phyloP scores from a whole-genome alignment of 2,113 vertebrate genomes.

The Leucosticte australis region DNA sequence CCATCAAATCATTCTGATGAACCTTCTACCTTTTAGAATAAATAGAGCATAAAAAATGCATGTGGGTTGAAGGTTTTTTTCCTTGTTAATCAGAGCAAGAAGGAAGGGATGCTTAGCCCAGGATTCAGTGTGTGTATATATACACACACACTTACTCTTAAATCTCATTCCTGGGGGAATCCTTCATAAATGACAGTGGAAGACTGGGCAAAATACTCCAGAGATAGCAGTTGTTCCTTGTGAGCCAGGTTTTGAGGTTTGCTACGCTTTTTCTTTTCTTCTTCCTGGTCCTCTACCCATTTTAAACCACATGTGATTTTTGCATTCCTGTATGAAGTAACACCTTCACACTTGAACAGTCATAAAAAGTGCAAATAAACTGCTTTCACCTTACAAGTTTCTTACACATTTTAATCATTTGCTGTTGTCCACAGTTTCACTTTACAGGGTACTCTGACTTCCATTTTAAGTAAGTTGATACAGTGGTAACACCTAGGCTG shows the following conservation, averaged over 20 bases:
- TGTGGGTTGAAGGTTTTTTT: neutral
- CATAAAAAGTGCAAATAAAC: neutral
- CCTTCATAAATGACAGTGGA: neutral
- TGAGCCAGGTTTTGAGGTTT: neutral
- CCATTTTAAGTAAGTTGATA: neutral
- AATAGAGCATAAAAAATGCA: neutral
- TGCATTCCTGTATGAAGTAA: neutral
- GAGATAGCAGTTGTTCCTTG: neutral
- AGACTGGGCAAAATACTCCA: neutral
- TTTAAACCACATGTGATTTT: neutral
- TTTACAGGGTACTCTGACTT: neutral
- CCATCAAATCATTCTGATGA: neutral
- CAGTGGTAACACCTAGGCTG: neutral
- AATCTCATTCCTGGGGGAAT: neutral
- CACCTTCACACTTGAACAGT: neutral
- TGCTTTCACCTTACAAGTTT: neutral
- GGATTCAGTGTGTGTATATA: neutral
- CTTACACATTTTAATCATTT: neutral
- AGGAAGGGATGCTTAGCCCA: neutral
- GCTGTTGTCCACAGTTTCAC: neutral
- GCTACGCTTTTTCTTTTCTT: neutral
- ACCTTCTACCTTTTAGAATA: neutral
- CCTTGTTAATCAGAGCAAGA: neutral
- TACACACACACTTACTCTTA: neutral
- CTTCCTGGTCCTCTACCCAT: neutral